phyloP scores from a whole-genome alignment of 2,113 vertebrate species.

The Aptenodytes forsteri region DNA sequence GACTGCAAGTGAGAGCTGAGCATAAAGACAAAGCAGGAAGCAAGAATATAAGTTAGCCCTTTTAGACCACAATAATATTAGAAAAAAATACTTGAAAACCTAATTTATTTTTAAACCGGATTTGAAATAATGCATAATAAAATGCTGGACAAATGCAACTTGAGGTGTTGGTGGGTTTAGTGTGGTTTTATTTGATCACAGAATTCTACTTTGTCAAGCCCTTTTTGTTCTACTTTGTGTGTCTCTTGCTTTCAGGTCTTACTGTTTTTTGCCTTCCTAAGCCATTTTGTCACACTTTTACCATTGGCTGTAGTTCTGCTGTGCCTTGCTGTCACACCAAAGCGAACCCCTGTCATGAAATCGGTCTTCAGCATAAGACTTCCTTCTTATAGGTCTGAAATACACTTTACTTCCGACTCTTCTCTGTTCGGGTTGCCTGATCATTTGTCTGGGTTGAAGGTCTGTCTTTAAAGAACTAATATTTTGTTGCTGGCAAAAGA shows the following conservation, averaged over 20 bases:
- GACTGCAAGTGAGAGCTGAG: not conserved
- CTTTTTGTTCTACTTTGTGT: not conserved
- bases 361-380: not conserved
- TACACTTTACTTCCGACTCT: not conserved
- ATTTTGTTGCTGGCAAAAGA: conserved; percentile 36
- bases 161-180: not conserved
- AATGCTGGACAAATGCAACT: not conserved
- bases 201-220: not conserved
- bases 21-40: not conserved
- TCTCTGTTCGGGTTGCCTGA: not conserved
- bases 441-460: conserved; percentile 48
- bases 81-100: not conserved
- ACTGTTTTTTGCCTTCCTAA: not conserved
- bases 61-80: not conserved
- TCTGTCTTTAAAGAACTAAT: conserved; percentile 48
- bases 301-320: not conserved
- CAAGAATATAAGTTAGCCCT: not conserved
- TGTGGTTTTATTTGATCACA: not conserved
- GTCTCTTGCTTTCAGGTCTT: not conserved
- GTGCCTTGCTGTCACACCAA: not conserved
- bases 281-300: not conserved
- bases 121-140: not conserved
- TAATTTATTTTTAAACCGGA: not conserved
- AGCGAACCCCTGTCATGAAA: not conserved
- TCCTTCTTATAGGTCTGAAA: not conserved